These are phyloP conservation scores for Nycticryphes semicollaris DNA, from an alignment of 2,113 vertebrate genomes.

Conservation along the genomic window DNA sequence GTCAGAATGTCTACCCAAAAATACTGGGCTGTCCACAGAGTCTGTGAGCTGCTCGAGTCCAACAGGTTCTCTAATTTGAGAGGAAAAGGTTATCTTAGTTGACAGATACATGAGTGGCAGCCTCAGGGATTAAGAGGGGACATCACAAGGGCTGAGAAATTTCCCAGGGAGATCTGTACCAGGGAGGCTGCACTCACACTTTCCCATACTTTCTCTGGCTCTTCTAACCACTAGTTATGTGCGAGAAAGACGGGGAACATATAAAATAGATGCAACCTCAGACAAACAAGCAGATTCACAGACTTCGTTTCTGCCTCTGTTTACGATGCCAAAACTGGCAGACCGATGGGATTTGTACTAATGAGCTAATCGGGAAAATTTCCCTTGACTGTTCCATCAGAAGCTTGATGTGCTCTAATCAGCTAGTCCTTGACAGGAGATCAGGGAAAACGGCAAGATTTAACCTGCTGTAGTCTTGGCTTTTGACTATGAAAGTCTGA, in stretches of 20 bases:
- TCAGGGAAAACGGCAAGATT: neutral
- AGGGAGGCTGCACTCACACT: neutral
- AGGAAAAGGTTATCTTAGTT: rapidly evolving
- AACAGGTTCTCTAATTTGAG: neutral
- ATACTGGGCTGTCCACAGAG: neutral
- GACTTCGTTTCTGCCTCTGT: neutral
- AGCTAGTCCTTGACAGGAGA: neutral
- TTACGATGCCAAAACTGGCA: rapidly evolving
- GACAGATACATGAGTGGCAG: rapidly evolving
- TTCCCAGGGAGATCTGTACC: neutral
- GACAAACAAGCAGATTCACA: neutral
- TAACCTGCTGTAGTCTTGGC: neutral
- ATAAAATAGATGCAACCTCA: neutral
- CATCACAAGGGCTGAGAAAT: rapidly evolving
- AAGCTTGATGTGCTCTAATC: neutral
- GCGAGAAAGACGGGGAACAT: neutral
- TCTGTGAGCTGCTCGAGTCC: neutral
- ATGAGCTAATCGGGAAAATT: neutral
- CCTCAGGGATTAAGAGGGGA: neutral
- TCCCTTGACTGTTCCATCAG: neutral
- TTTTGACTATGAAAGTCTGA: rapidly evolving
- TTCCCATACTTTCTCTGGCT: neutral
- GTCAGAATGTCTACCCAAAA: neutral
- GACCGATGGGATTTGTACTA: neutral
- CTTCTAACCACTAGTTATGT: neutral